Percentiles rank a stretch among this genome's conserved stretches.
phyloP scores from a whole-genome alignment of 2,888 invertebrate species.

The Drosophila anceps region DNA sequence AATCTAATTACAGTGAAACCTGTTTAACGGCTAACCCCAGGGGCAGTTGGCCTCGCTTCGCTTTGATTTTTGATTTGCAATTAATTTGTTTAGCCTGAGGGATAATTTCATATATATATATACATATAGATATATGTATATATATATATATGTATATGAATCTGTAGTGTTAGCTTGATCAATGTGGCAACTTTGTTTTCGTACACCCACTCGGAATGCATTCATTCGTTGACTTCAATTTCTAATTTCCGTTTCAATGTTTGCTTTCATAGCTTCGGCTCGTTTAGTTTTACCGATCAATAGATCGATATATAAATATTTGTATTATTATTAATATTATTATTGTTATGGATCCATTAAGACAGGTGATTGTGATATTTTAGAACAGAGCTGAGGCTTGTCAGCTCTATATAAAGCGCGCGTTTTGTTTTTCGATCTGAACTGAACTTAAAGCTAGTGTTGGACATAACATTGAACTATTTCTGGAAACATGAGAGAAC shows the following conservation, averaged over 20 bases:
- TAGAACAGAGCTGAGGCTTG: background rate
- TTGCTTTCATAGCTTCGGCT: constrained; percentile 4
- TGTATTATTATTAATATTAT: background rate
- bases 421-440: background rate
- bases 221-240: constrained; percentile 6
- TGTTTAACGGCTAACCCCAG: constrained; percentile 42
- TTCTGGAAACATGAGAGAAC: too few species aligned
- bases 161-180: constrained; percentile 8
- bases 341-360: background rate
- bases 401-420: background rate
- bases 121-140: background rate
- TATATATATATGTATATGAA: background rate
- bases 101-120: constrained; percentile 5
- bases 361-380: background rate
- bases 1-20: constrained; percentile 67
- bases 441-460: background rate
- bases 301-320: background rate
- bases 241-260: constrained; percentile 7
- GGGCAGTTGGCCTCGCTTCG: constrained; percentile 45
- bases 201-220: constrained; percentile 11
- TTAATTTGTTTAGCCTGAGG: constrained; percentile 24
- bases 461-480: background rate
- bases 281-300: background rate
- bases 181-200: constrained; percentile 3
- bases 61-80: constrained; percentile 27